Evolutionary conservation across 2,888 invertebrate species (phyloP).

Genomic region (Drepanosiphum platanoidis): DNA sequence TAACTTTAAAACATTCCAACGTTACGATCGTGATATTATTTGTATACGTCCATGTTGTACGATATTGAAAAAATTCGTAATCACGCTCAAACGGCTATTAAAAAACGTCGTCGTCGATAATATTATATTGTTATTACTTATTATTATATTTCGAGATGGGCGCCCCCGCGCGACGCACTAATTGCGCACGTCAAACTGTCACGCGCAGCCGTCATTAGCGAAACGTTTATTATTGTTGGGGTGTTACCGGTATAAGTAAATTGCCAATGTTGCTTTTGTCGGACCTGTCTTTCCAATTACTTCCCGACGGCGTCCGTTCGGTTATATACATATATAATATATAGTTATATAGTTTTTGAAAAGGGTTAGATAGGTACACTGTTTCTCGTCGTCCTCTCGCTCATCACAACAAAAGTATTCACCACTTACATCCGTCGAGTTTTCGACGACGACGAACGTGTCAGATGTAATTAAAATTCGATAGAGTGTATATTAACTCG

Average conservation of each 20-base stretch:
- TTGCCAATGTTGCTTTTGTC: slow-evolving; percentile 49
- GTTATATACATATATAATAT: too few species aligned
- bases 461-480: slow-evolving; percentile 14
- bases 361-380: slow-evolving; percentile 37
- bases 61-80: too few species aligned
- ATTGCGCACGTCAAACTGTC: slow-evolving; percentile 6
- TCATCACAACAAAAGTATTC: slow-evolving; percentile 28
- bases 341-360: slow-evolving; percentile 48
- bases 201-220: slow-evolving; percentile 11
- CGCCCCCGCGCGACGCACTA: not conserved
- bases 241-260: not conserved
- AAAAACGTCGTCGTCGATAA: too few species aligned
- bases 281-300: slow-evolving; percentile 49
- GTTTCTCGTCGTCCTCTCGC: slow-evolving; percentile 19
- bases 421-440: slow-evolving; percentile 35
- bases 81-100: too few species aligned
- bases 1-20: too few species aligned
- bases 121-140: too few species aligned
- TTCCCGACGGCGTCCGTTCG: slow-evolving; percentile 23
- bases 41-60: too few species aligned
- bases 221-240: slow-evolving; percentile 22
- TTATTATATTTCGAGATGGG: not conserved
- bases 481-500: too few species aligned
- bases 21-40: too few species aligned
- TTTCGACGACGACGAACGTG: not conserved